phyloP scores from a whole-genome alignment of 1,140 invertebrate species.

The Lamellibrachia luymesi region DNA sequence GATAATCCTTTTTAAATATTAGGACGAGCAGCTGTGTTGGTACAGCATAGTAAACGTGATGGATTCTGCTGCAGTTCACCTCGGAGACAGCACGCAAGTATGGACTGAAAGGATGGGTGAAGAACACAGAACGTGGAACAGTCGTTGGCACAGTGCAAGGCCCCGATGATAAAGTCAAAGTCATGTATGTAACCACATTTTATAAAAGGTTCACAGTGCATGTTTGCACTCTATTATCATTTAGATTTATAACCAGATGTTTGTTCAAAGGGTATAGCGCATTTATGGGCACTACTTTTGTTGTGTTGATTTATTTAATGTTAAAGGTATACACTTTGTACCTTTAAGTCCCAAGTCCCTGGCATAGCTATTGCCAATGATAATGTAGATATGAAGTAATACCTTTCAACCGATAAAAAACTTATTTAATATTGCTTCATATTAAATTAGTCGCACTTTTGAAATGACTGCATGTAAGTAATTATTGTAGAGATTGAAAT shows the following conservation, averaged over 20 bases:
- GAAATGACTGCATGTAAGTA: background rate
- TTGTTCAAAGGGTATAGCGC: background rate
- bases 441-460: background rate
- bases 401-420: too few species aligned
- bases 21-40: too few species aligned
- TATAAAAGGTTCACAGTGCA: background rate
- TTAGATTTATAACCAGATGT: background rate
- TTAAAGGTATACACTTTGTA: background rate
- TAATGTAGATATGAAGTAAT: too few species aligned
- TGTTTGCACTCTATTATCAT: background rate
- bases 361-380: too few species aligned
- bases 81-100: background rate
- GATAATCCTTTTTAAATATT: too few species aligned
- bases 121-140: conserved; percentile 6
- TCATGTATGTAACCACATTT: background rate
- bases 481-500: background rate
- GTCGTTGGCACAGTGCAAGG: conserved; percentile 14
- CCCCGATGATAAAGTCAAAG: background rate
- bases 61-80: conserved; percentile 4
- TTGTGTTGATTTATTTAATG: background rate
- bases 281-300: background rate
- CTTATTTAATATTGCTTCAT: too few species aligned
- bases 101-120: conserved; percentile 11
- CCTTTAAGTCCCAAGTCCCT: too few species aligned
- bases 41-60: background rate